Conservation (phyloP, 2,113 vertebrate species). For the Sarotherodon lohbergeri region DNA sequence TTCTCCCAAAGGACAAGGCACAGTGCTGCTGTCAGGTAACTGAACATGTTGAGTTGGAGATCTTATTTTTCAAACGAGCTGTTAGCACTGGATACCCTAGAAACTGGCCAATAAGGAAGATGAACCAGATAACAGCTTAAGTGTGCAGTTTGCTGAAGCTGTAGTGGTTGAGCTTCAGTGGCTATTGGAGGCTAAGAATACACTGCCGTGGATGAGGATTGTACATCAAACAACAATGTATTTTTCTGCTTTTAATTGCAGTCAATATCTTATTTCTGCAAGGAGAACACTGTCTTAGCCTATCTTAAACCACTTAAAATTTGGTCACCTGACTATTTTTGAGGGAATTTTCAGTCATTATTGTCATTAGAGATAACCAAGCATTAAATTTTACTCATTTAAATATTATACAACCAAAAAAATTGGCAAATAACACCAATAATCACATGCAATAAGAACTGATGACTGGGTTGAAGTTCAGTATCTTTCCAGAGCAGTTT, state of each 20-base stretch:
- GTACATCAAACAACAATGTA: background rate
- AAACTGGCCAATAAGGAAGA: background rate
- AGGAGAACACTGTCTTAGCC: background rate
- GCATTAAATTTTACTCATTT: background rate
- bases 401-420: background rate
- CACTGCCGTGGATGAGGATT: background rate
- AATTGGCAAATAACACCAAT: background rate
- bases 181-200: background rate
- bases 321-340: background rate
- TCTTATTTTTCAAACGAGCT: background rate
- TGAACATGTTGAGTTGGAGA: background rate
- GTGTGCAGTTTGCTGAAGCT: background rate
- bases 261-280: background rate
- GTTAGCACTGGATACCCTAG: background rate
- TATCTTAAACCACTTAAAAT: background rate
- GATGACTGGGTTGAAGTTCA: background rate
- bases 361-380: background rate
- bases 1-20: conserved; percentile 84
- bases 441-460: background rate
- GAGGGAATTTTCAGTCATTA: background rate
- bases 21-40: conserved; percentile 86
- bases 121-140: background rate
- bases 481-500: background rate
- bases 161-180: background rate
- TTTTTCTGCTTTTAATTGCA: background rate